These are phyloP conservation scores for Morone chrysops DNA, from an alignment of 2,113 vertebrate genomes.

Conservation along the genomic window DNA sequence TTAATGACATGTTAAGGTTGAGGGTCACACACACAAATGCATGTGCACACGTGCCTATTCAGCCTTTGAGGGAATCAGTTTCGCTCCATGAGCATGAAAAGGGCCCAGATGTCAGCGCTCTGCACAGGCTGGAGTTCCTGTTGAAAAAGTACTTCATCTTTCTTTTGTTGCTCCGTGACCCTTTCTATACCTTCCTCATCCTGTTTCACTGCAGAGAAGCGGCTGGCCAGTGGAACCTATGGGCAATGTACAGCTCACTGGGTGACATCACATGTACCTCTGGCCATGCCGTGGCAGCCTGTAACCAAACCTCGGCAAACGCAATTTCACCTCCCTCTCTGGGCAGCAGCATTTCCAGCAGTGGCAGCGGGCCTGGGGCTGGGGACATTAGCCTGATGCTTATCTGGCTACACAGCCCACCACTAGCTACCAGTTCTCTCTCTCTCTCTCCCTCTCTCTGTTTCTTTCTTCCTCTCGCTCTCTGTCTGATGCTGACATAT, in stretches of 20 bases:
- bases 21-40: conserved; percentile 43
- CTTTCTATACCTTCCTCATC: conserved; percentile 43
- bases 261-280: conserved; percentile 29
- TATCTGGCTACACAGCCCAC: conserved; percentile 60
- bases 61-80: conserved; percentile 73
- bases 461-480: conserved; percentile 17
- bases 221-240: conserved; percentile 19
- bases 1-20: conserved; percentile 58
- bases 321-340: conserved; percentile 48
- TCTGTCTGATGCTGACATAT: conserved; percentile 63
- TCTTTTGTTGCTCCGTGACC: conserved; percentile 27
- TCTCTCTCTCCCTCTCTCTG: conserved; percentile 12
- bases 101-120: conserved; percentile 74
- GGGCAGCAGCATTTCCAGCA: conserved; percentile 34
- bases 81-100: conserved; percentile 75
- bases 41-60: conserved; percentile 38
- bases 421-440: conserved; percentile 27
- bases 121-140: conserved; percentile 28
- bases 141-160: conserved; percentile 59
- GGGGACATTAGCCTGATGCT: conserved; percentile 66
- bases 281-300: conserved; percentile 28
- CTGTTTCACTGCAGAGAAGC: conserved; percentile 44
- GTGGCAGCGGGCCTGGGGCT: conserved; percentile 46
- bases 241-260: conserved; percentile 1
- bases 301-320: conserved; percentile 54